Base-by-base conservation (phyloP, 1,140 invertebrate species). In the Panonychus citri region DNA sequence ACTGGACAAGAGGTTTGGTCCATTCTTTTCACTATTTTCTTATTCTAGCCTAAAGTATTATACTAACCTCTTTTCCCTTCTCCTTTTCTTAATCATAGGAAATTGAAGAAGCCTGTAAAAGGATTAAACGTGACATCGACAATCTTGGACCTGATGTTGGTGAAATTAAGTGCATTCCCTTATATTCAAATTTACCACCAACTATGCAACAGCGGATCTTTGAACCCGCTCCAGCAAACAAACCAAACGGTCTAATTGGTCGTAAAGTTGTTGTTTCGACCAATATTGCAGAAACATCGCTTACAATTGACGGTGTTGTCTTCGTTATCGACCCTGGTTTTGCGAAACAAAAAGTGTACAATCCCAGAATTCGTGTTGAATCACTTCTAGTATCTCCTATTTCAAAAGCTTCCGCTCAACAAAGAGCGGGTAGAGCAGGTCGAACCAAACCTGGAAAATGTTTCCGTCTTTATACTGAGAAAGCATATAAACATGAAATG, bases 241-340 rank as follows among this genome's bases (percentile, higher is more conserved):
- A 88, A 69, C 66, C 85, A 0, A 95, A 90, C 67, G 94, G 93
- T 12, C 88, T 85, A 0, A 86, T 98, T 55, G 91, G 94, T 0
- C 74, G 90, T 21, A 96, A 97, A 62, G 62, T 93, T 24, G 93
- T 99, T 0, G 88, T 99, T 0, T 96, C 93, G 0, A 99, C 95
- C 0, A 99, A 99, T 67, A 98, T 99, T 63, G 95, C 95, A 0
- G 95, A 99, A 75, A 99, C 95, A 0, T 98, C 93, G 0, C 72
- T 99, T 4, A 99, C 95, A 1, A 99, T 99, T 65, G 95, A 99
- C 67, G 95, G 95, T 57, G 91, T 99, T n/a, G 94, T 98, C 7
- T 99, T 96, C 73, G 95, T 99, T 1, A 98, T 99, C 66, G 95
- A 99, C 75, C 93, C 95, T n/a, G 95, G 95, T 17, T 99, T 99